Percentiles rank a stretch among this genome's conserved stretches.
Conservation (phyloP, 2,888 invertebrate genomes). For the Acleris holmiana region DNA sequence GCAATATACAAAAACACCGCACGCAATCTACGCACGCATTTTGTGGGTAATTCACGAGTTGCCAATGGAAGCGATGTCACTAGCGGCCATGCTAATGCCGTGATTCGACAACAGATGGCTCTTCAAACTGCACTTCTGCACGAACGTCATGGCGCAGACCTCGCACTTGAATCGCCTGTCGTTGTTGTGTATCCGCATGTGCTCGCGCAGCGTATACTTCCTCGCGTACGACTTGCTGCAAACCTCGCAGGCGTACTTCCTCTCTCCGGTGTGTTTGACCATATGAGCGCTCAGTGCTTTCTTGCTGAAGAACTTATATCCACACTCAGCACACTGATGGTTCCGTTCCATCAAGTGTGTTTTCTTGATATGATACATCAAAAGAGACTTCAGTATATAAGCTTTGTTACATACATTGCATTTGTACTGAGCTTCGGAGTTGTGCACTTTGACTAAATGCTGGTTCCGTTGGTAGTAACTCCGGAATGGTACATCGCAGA, state of each 20-base stretch:
- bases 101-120: conserved; percentile 72
- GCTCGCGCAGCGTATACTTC: conserved; percentile 63
- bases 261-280: conserved; percentile 75
- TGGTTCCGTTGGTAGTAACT: conserved; percentile 74
- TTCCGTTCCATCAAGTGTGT: conserved; percentile 78
- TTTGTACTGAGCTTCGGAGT: conserved; percentile 70
- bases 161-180: conserved; percentile 70
- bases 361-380: conserved; percentile 74
- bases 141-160: conserved; percentile 63
- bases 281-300: conserved; percentile 80
- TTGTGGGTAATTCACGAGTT: not conserved
- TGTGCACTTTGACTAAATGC: conserved; percentile 72
- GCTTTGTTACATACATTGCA: conserved; percentile 70
- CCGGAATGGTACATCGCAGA: conserved; percentile 66
- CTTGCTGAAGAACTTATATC: conserved; percentile 79
- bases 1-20: too few relatives aligned
- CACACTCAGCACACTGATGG: conserved; percentile 79
- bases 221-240: conserved; percentile 74
- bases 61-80: conserved; percentile 54
- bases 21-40: too few relatives aligned
- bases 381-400: conserved; percentile 65
- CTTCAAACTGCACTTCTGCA: conserved; percentile 73
- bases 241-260: conserved; percentile 62
- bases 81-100: conserved; percentile 67
- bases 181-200: conserved; percentile 74